Conservation (phyloP, 2,888 invertebrate genomes). For the Blomia tropicalis region DNA sequence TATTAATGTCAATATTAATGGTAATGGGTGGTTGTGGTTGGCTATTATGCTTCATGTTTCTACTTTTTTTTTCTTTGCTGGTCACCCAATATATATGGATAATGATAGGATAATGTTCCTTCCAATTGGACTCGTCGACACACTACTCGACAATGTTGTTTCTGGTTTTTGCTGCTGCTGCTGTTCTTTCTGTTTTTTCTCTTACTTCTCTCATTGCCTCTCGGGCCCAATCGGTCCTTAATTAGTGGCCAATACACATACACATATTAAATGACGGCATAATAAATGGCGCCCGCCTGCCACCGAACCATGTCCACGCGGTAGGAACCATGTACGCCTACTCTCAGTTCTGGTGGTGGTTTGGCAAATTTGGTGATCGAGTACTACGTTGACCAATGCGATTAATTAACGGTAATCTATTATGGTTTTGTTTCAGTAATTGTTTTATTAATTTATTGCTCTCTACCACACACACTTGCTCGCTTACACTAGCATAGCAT, state of each 20-base stretch:
- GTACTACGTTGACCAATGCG: not conserved
- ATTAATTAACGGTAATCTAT: constrained; percentile 8
- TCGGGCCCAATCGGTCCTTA: constrained; percentile 4
- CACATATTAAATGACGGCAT: no score
- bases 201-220: not conserved
- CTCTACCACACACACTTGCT: no score
- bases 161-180: no score
- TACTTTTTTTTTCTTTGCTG: no score
- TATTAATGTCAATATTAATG: not conserved
- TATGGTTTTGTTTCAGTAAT: constrained; percentile 12
- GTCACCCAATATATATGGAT: no score
- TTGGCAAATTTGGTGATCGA: no score
- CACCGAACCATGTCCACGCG: no score
- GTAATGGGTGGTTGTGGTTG: not conserved
- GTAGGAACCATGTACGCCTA: not conserved
- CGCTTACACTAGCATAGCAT: no score
- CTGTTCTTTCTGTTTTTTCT: no score
- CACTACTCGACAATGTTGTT: no score
- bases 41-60: not conserved
- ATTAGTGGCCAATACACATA: constrained; percentile 5
- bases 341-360: not conserved
- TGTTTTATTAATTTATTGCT: constrained; percentile 10
- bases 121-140: not conserved
- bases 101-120: not conserved
- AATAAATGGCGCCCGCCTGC: constrained; percentile 13